Evolutionary conservation across 1,140 invertebrate genomes (phyloP), one percentile per base, ranked within the genome.

Genomic region (Tigriopus japonicus): DNA sequence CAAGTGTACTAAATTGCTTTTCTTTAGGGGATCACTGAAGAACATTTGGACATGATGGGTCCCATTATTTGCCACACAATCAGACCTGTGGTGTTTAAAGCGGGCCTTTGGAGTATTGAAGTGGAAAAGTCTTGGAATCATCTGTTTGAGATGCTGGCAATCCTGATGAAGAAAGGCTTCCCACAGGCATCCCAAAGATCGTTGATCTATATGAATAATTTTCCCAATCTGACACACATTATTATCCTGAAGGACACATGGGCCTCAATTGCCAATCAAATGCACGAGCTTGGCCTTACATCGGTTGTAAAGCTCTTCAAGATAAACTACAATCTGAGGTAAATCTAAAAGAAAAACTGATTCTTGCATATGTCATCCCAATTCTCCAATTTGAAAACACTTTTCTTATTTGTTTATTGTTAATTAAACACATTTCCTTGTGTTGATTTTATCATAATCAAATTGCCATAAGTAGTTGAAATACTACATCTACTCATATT

Each of bases 61-160:
- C 45, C 45, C 3, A 15, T 49, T 6, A 49, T 49, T 49, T 49
- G 45, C 56, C 56, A 58, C 7, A 41, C 56, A 3, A 58, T 58
- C 56, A 23, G 56, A 17, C 56, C 56, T 51, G n/a, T 58, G 40
- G 56, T 58, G 13, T 58, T 23, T 10, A 41, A 42, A 41, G 40
- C 23, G 5, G 56, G 56, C 2, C 40, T 58, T 23, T 58, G 56
- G 56, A 41, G 24, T n/a, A 35, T 41, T 17, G 56, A 58, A 42
- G 24, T 58, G 24, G 56, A 58, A 41, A 58, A 58, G 40, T 23
- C 56, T 6, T 58, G 56, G 56, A 58, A 23, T 7, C 56, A 58
- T 42, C 40, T 58, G 3, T 58, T 58, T 42, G 56, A 58, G 17
- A 58, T 58, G 23, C 7, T 58, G n/a, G 23, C 56, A n/a, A 13